Evolutionary conservation across 1,140 invertebrate species (phyloP), one percentile per base, ranked within the genome.

Genomic region (Camponotus floridanus): DNA sequence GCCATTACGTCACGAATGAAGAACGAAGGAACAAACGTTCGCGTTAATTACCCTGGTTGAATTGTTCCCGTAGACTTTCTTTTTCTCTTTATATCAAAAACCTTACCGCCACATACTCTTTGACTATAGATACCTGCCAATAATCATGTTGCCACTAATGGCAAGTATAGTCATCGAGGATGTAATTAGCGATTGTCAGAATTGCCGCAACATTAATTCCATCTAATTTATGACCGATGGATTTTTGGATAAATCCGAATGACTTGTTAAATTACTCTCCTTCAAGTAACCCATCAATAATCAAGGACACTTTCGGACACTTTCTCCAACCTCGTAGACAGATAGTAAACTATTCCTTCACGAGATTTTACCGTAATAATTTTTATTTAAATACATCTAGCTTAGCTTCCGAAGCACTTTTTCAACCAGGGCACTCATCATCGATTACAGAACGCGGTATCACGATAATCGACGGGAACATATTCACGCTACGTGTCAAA

Each of bases 161-260:
- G 21, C n/a, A 42, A 13, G n/a, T 80, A 31, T 18, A 36, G 33
- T 57, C 76, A 57, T 15, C 70, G 64, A 51, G 15, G 21, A 42
- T 57, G 33, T 39, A 80, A 80, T 45, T 65, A 55, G 76, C 42
- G n/a, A 80, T 68, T 70, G 64, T 80, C 76, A 21, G 6, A 59
- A 26, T 39, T 31, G 42, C 67, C 76, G 26, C 31, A 26, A 48
- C n/a, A 51, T 45, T n/a, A 64, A 6, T 15, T 78, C 74, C n/a
- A 36, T 74, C 11, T 21, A 26, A 26, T 7, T 42, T 21, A 59
- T 42, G 55, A 39, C 11, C 33, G 36, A 26, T 33, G 48, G n/a
- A 18, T 21, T 33, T 55, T 9, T 4, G 51, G 4, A 73, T 36
- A 21, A 74, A 74, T 31, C 26, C 31, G 8, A 9, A 33, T 55